Base-by-base conservation (phyloP, 2,797 vertebrate species). In the Ambastaia sidthimunki region DNA sequence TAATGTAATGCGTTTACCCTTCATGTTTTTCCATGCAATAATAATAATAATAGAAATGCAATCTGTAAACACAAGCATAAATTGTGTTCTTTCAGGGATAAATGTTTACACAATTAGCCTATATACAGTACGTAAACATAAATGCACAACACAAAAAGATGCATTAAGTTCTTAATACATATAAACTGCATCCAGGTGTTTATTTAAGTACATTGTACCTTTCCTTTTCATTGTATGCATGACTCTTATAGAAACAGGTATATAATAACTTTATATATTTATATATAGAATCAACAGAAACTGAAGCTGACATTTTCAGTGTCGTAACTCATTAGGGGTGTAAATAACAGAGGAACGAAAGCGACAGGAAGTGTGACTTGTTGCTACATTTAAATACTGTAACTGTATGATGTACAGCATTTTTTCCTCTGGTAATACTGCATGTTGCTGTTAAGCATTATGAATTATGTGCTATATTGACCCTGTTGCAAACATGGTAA, bases 251-350 rank as follows among this genome's bases (percentile, higher is more conserved):
- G 41, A 44, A 44, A 44, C 10, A 44, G 41, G 2, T 44, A 44
- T 44, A 44, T 44, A 44, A 44, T 44, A 44, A 44, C 41, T 44
- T 44, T 44, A 44, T 44, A 44, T 44, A 44, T 44, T 44, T 44
- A 44, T 44, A 44, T 81, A 77, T 77, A 78, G 86, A 86, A 86
- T 84, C 78, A 85, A 87, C 74, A 92, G 90, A 87, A 91, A 90
- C 87, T 87, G 87, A 88, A 83, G 84, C 85, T 84, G 88, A 91
- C 88, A 89, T 87, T 68, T 90, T 93, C 86, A 84, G 84, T 81
- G 88, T 90, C 83, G 88, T 85, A 88, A 88, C 88, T 88, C 87
- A 89, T 87, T 87, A 90, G 82, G 82, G 90, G 88, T 88, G 88
- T 90, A 86, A 85, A 87, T 76, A 88, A 88, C 73, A 85, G 78